Conservation (phyloP, 1,140 invertebrate genomes). For the Heliconius melpomene region DNA sequence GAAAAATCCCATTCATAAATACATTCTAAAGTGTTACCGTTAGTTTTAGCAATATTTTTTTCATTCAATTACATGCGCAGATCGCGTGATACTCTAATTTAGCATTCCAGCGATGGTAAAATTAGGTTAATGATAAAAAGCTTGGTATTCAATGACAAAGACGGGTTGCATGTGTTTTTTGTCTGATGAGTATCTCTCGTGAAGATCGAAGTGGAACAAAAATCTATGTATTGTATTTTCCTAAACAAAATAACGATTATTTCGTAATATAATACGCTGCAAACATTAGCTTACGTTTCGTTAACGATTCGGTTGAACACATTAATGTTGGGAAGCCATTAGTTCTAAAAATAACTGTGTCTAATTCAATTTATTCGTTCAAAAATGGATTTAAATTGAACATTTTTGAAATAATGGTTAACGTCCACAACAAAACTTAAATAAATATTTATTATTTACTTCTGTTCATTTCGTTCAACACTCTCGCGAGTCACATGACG, state of each 20-base stretch:
- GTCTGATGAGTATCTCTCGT: background rate
- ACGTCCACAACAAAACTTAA: background rate
- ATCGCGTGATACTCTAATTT: slow-evolving; percentile 31
- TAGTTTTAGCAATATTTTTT: slow-evolving; percentile 40
- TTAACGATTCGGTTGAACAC: background rate
- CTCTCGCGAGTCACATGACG: slow-evolving; percentile 50
- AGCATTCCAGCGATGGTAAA: slow-evolving; percentile 30
- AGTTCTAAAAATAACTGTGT: background rate
- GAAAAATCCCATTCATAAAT: slow-evolving; percentile 20
- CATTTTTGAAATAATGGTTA: background rate
- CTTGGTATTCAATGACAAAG: slow-evolving; percentile 4
- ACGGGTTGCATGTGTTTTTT: background rate
- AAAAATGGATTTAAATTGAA: background rate
- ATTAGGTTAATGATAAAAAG: slow-evolving; percentile 39
- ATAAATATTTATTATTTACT: slow-evolving; percentile 19
- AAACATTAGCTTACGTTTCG: slow-evolving; percentile 4
- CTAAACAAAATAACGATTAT: background rate
- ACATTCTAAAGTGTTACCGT: slow-evolving; percentile 27
- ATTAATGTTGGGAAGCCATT: background rate
- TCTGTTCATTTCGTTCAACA: slow-evolving; percentile 47
- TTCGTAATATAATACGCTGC: background rate
- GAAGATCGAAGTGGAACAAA: background rate
- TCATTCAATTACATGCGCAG: slow-evolving; percentile 33
- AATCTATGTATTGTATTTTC: background rate
- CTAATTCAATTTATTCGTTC: background rate